phyloP scores from a whole-genome alignment of 2,797 vertebrate species.

The Anguilla anguilla region DNA sequence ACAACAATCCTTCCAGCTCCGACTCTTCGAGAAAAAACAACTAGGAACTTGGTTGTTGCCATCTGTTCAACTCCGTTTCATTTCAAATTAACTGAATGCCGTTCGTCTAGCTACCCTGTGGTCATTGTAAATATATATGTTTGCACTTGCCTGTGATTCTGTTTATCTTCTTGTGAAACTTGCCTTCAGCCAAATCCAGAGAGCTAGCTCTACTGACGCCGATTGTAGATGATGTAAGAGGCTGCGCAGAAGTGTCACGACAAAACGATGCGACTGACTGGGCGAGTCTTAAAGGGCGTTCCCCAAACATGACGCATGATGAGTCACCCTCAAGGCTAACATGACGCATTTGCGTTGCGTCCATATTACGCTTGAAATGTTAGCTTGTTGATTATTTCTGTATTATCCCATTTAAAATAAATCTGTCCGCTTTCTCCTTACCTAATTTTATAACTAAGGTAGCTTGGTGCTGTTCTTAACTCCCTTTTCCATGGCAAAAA shows the following conservation, averaged over 20 bases:
- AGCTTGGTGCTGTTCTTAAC: no score
- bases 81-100: neutral
- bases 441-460: no score
- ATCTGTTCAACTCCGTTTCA: neutral
- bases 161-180: neutral
- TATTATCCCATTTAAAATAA: no score
- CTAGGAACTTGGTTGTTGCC: neutral
- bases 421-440: no score
- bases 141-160: neutral
- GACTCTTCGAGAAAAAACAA: neutral
- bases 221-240: constrained; percentile 13
- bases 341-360: neutral
- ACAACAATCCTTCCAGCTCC: neutral
- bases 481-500: no score
- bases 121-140: neutral
- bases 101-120: neutral
- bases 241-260: constrained; percentile 3
- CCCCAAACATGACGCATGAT: neutral
- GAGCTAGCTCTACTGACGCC: neutral
- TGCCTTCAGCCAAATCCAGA: neutral
- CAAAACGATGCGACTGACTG: constrained; percentile 13
- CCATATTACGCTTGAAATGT: no score
- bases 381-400: no score
- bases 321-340: neutral
- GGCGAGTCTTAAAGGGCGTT: neutral